Percentiles rank a stretch among this genome's conserved stretches.
phyloP scores from a whole-genome alignment of 2,113 vertebrate genomes.

The Vulpes ferrilata region DNA sequence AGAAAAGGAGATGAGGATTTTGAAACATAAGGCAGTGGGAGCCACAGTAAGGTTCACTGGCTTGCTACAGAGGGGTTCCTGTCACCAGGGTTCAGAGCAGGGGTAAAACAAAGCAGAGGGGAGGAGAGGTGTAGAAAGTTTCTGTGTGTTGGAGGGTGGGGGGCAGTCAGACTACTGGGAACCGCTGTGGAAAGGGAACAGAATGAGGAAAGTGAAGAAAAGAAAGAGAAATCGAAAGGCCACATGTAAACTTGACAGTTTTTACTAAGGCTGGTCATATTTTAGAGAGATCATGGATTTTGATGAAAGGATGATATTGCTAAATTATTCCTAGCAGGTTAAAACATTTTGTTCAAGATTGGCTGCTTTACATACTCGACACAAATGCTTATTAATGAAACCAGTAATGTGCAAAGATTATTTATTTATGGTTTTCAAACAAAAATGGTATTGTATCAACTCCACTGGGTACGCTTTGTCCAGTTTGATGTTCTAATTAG shows the following conservation, averaged over 20 bases:
- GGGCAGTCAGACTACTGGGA: neutral
- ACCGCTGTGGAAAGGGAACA: neutral
- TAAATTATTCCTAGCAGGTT: neutral
- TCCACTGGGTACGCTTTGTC: slow-evolving; percentile 88
- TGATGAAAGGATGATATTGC: neutral
- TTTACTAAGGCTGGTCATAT: neutral
- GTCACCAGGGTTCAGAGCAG: neutral
- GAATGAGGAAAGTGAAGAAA: neutral
- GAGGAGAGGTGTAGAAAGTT: neutral
- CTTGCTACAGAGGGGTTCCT: neutral
- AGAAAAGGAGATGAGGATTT: neutral
- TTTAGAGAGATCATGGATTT: neutral
- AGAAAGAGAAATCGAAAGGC: neutral
- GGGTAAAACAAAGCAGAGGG: neutral
- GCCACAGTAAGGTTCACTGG: neutral
- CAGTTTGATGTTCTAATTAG: slow-evolving; percentile 84
- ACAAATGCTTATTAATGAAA: slow-evolving; percentile 79
- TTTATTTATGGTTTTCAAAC: slow-evolving; percentile 84
- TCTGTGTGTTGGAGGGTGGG: neutral
- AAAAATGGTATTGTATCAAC: slow-evolving; percentile 87
- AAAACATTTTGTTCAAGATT: slow-evolving; percentile 23
- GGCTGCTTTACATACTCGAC: neutral
- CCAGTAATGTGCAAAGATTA: slow-evolving; percentile 73
- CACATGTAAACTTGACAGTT: neutral
- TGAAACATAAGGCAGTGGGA: neutral